Conservation (phyloP, 1,140 invertebrate species). For the Phocides pigmalion region DNA sequence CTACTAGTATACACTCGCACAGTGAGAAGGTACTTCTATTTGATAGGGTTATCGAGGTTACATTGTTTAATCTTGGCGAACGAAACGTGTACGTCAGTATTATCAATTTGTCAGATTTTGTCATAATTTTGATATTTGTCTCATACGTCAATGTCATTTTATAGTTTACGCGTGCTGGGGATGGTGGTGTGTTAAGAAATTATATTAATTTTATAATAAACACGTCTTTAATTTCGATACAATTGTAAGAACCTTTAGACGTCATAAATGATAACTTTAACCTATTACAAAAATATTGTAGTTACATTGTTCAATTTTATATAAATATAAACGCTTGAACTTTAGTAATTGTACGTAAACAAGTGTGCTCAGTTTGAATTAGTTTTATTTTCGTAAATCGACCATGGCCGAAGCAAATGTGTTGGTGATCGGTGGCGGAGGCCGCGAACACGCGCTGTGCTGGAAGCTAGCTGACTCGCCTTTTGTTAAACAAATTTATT, state of each 20-base stretch:
- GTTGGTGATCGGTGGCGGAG: constrained; percentile 95
- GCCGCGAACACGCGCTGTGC: constrained; percentile 96
- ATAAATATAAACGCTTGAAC: background rate
- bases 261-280: background rate
- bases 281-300: background rate
- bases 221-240: background rate
- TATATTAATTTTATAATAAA: constrained; percentile 15
- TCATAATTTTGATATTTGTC: no score
- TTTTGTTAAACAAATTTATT: constrained; percentile 89
- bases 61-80: constrained; percentile 1
- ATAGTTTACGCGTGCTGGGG: constrained; percentile 59
- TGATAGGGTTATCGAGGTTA: constrained; percentile 2
- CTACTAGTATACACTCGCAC: no score
- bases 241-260: background rate
- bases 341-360: constrained; percentile 29
- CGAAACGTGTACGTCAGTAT: constrained; percentile 42
- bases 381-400: constrained; percentile 31
- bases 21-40: no score
- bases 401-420: constrained; percentile 84
- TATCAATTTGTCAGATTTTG: no score
- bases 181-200: constrained; percentile 36
- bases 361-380: constrained; percentile 36
- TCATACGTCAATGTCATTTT: constrained; percentile 53
- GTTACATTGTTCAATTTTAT: background rate
- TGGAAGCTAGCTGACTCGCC: constrained; percentile 95